A percentile compares a stretch with the other conserved stretches of the same genome.
phyloP scores from a whole-genome alignment of 2,888 invertebrate species.

The Bombylius discolor region DNA sequence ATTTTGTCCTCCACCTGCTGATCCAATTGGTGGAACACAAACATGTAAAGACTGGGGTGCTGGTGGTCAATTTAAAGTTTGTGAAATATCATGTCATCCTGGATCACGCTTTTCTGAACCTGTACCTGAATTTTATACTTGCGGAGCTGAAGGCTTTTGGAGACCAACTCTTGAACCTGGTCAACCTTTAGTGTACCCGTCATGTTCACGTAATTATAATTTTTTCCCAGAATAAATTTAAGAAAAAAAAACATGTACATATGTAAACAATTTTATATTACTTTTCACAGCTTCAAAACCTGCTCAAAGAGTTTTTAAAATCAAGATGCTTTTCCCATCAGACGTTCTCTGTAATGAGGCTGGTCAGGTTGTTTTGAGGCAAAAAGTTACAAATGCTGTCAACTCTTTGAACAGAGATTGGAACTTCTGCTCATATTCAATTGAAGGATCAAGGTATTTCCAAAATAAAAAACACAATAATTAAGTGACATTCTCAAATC shows the following conservation, averaged over 20 bases:
- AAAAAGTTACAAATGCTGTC: conserved; percentile 78
- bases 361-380: conserved; percentile 80
- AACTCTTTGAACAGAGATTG: conserved; percentile 87
- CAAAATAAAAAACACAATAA: background rate
- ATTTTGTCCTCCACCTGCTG: conserved; percentile 77
- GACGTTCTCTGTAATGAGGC: conserved; percentile 94
- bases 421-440: conserved; percentile 89
- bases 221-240: background rate
- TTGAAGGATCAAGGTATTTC: conserved; percentile 50
- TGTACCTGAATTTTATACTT: conserved; percentile 94
- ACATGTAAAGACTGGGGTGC: conserved; percentile 94
- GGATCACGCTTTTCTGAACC: conserved; percentile 84
- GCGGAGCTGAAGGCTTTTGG: conserved; percentile 98
- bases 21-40: conserved; percentile 85
- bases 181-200: conserved; percentile 75
- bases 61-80: conserved; percentile 89
- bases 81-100: conserved; percentile 75
- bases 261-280: background rate
- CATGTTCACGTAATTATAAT: conserved; percentile 61
- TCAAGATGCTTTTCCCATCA: conserved; percentile 89
- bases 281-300: conserved; percentile 58
- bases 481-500: no score
- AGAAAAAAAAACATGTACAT: background rate
- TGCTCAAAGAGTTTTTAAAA: conserved; percentile 89
- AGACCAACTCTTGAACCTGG: conserved; percentile 71